Evolutionary conservation across 2,888 invertebrate genomes (phyloP).

Genomic region (Spodoptera picta): DNA sequence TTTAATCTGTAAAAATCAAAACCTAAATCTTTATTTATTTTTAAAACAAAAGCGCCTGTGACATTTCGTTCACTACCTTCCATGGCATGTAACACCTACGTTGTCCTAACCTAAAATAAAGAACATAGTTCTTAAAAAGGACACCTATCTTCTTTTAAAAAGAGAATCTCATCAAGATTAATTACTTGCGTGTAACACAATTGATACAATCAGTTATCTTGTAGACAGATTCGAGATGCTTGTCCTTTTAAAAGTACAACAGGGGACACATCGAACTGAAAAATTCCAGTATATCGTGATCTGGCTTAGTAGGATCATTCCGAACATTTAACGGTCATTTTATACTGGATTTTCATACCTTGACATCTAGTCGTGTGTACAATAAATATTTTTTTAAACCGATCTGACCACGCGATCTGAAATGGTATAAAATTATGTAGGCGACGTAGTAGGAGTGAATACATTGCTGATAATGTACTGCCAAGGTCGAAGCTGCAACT

Average conservation of each 20-base stretch:
- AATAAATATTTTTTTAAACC: conserved; percentile 36
- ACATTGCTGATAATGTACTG: conserved; percentile 28
- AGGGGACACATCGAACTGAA: too few relatives aligned
- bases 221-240: conserved; percentile 36
- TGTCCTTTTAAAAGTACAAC: conserved; percentile 29
- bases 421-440: conserved; percentile 48
- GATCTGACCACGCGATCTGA: conserved; percentile 49
- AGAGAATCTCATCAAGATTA: conserved; percentile 36
- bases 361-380: neutral
- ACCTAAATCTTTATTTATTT: too few relatives aligned
- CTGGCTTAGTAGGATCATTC: too few relatives aligned
- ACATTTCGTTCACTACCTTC: neutral
- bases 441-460: conserved; percentile 52
- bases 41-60: neutral
- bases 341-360: too few relatives aligned
- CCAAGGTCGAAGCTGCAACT: conserved; percentile 27
- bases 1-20: too few relatives aligned
- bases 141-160: conserved; percentile 8
- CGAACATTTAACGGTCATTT: too few relatives aligned
- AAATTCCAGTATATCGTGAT: too few relatives aligned
- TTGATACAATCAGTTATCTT: conserved; percentile 53
- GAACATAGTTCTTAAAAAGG: conserved; percentile 4
- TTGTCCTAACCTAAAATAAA: neutral
- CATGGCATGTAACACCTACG: conserved; percentile 13
- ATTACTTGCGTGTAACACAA: conserved; percentile 54